Base-by-base conservation (phyloP, 1,140 invertebrate species). In the Neelides sp. region DNA sequence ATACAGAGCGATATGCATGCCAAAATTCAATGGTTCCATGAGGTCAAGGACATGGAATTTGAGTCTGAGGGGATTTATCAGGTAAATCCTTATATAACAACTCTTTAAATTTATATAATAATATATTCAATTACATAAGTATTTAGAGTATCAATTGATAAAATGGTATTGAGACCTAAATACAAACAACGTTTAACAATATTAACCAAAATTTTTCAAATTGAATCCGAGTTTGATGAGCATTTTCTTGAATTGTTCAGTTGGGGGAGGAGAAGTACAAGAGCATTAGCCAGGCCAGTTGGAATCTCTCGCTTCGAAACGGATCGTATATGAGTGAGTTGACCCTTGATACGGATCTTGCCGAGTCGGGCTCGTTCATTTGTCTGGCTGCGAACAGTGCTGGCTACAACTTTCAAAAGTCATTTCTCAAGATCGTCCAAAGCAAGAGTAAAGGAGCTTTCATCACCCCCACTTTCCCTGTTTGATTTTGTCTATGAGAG, bases 281-380 rank as follows among this genome's bases (percentile, higher is more conserved):
- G 24, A 36, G 47, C 19, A 50, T 57, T 20, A 35, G 32, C 20
- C 27, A 24, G 3, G 40, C 22, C 8, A 39, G n/a, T 40, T 12
- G 15, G 10, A 24, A 50, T 15, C 34, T 27, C n/a, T 5, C 26
- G 17, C 12, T 42, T 8, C 26, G n/a, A n/a, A 60, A 63, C 49
- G 63, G 63, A 30, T 41, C 50, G 23, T 64, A 57, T 50, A 23
- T 64, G 4, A 64, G 61, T 44, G 59, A 62, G 41, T 52, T 65
- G 20, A 52, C 46, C 4, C 42, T 62, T n/a, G 48, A 45, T 24
- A 55, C 48, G 13, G 50, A 50, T 3, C 15, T 28, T 15, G 36
- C 27, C 19, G 45, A 47, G 17, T 34, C 48, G 2, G 48, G 47
- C 13, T 15, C 42, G 2, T 54, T 46, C 48, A 23, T 58, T 36